Evolutionary conservation across 2,888 invertebrate genomes (phyloP), one percentile per base, ranked within the genome.

Genomic region (Chesias legatella): DNA sequence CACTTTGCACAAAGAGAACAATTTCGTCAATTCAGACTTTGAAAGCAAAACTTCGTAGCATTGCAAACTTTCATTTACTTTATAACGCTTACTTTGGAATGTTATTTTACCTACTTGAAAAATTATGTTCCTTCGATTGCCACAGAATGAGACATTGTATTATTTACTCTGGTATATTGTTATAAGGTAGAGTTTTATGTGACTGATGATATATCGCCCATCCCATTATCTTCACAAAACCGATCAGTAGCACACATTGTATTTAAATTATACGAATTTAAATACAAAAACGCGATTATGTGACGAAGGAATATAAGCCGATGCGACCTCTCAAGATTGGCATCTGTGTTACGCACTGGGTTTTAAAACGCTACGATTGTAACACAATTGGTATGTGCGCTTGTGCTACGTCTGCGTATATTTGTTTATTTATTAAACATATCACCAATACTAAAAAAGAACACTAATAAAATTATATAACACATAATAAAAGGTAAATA

Each of bases 201-300:
- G 21, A 25, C 11, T 3, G 8, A 9, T 22, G 21, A 10, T 57
- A 63, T 65, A 64, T 75, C 73, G 79, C 84, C 85, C 79, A 79
- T 64, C 73, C 70, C 69, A 82, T 82, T 76, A 73, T 66, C 55
- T 67, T 64, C 58, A 51, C 51, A 52, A 60, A 68, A 73, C 74
- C 66, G 73, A 77, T 79, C 77, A 56, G 86, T 81, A 80, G 86
- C 84, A 49, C 55, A 53, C 79, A 86, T 88, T 88, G 86, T 88
- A 88, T 88, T 86, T 84, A 88, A 88, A 88, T 85, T 60, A 64
- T 67, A 59, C 57, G 67, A 72, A 88, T 88, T 88, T 88, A 79
- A 88, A 88, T 88, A 88, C 84, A 86, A 86, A 79, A 77, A 73
- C 76, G 75, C 84, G 85, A 86, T 85, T 86, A 86, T 82, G 79